phyloP scores from a whole-genome alignment of 2,888 invertebrate species.

The Habroteleia sp. region DNA sequence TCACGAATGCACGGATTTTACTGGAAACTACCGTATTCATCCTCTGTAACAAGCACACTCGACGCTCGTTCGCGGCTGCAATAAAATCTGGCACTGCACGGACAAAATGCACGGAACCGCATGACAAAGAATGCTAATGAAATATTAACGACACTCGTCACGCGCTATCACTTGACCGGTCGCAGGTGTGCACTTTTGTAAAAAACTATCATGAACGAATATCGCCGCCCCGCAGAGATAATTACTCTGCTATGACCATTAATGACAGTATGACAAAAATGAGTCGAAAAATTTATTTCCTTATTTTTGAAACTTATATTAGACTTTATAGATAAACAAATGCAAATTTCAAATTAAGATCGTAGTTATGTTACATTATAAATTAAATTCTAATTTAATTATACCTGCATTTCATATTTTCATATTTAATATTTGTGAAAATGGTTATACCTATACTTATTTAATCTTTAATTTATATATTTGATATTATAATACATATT shows the following conservation, averaged over 20 bases:
- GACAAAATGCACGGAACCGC: conserved; percentile 64
- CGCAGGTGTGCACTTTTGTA: conserved; percentile 58
- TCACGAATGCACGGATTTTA: conserved; percentile 64
- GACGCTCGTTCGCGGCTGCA: conserved; percentile 59
- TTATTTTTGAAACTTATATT: too few species aligned
- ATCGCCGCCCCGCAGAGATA: conserved; percentile 31
- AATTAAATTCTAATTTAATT: too few species aligned
- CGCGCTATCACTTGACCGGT: conserved; percentile 66
- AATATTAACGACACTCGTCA: conserved; percentile 76
- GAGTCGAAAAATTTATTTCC: too few species aligned
- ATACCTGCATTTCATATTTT: too few species aligned
- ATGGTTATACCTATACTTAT: too few species aligned
- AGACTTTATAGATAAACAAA: too few species aligned
- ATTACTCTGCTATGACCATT: conserved; percentile 34
- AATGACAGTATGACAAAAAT: conserved; percentile 8
- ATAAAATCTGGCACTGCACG: conserved; percentile 70
- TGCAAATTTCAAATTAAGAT: too few species aligned
- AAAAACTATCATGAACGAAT: conserved; percentile 52
- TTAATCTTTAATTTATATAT: too few species aligned
- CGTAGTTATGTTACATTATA: too few species aligned
- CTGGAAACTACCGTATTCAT: conserved; percentile 60
- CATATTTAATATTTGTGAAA: too few species aligned
- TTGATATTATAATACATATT: too few species aligned
- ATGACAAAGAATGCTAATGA: conserved; percentile 75
- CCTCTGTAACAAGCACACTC: conserved; percentile 57